A percentile compares a stretch with the other conserved stretches of the same genome.
These are phyloP conservation scores for Caenorhabditis remanei DNA, from an alignment of 1,140 invertebrate genomes.

Conservation along the genomic window DNA sequence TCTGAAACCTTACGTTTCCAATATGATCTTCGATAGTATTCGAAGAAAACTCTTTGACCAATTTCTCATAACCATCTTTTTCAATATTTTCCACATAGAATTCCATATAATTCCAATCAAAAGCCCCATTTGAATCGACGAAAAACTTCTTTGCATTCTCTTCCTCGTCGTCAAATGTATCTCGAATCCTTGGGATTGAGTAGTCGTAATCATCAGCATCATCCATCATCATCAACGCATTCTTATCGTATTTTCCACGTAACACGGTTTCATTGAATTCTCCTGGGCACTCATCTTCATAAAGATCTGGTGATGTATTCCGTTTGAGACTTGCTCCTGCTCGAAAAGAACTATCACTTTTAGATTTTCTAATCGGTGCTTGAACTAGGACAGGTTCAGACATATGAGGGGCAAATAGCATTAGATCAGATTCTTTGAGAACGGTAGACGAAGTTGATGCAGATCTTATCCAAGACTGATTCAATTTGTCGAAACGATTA, in stretches of 20 bases:
- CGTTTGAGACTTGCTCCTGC: background rate
- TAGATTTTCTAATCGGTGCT: conserved; percentile 12
- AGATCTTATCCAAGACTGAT: conserved; percentile 51
- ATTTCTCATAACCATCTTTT: conserved; percentile 40
- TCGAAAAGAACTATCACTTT: conserved; percentile 28
- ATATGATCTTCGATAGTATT: conserved; percentile 48
- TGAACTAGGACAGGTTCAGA: background rate
- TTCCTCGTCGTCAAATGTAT: conserved; percentile 40
- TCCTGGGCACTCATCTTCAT: conserved; percentile 8
- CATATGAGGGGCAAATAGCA: conserved; percentile 29
- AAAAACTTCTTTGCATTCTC: conserved; percentile 54
- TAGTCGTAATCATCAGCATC: conserved; percentile 26
- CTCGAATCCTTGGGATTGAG: background rate
- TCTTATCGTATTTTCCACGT: conserved; percentile 26
- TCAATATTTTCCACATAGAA: conserved; percentile 41
- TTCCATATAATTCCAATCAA: conserved; percentile 42
- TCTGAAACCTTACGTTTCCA: conserved; percentile 5
- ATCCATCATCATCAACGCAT: conserved; percentile 39
- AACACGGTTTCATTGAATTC: conserved; percentile 15
- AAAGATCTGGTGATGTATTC: conserved; percentile 20
- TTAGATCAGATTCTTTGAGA: conserved; percentile 43
- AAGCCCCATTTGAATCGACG: conserved; percentile 16
- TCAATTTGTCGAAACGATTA: conserved; percentile 60
- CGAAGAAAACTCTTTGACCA: conserved; percentile 26
- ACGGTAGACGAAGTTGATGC: conserved; percentile 6